A percentile compares a stretch with the other conserved stretches of the same genome.
phyloP scores from a whole-genome alignment of 1,140 invertebrate species.

The Leptinotarsa defecta region DNA sequence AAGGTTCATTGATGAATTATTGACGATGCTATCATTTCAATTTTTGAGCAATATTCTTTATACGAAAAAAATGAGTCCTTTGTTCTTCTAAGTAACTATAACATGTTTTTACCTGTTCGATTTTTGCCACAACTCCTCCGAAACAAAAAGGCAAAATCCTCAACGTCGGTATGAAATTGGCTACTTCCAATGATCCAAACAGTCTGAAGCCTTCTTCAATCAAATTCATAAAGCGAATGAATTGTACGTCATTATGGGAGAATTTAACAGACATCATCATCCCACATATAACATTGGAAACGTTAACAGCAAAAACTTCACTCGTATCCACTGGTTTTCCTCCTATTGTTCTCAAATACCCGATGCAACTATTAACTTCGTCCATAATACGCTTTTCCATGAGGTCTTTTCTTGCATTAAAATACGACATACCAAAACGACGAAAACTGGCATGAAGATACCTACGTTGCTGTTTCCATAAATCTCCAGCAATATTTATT shows the following conservation, averaged over 20 bases:
- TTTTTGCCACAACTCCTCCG: no score
- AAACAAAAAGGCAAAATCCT: conserved; percentile 68
- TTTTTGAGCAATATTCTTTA: no score
- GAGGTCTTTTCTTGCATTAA: conserved; percentile 75
- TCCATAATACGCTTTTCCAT: conserved; percentile 86
- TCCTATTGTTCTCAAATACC: conserved; percentile 63
- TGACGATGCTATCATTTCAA: no score
- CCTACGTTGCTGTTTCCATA: conserved; percentile 90
- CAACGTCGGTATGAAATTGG: conserved; percentile 71
- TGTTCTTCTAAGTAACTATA: no score
- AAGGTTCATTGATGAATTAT: no score
- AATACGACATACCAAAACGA: conserved; percentile 87
- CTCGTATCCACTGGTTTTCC: conserved; percentile 72
- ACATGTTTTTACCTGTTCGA: no score
- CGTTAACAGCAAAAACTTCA: conserved; percentile 73
- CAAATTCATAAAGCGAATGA: conserved; percentile 77
- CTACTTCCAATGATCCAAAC: conserved; percentile 69
- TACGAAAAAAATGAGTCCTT: no score
- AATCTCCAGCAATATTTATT: conserved; percentile 84
- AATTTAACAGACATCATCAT: conserved; percentile 89
- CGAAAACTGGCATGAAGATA: conserved; percentile 88
- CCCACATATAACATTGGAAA: conserved; percentile 90
- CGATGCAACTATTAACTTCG: conserved; percentile 77
- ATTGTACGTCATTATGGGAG: conserved; percentile 73
- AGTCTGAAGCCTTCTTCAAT: conserved; percentile 89